phyloP scores from a whole-genome alignment of 2,797 vertebrate genomes.

The Girardinus metallicus region DNA sequence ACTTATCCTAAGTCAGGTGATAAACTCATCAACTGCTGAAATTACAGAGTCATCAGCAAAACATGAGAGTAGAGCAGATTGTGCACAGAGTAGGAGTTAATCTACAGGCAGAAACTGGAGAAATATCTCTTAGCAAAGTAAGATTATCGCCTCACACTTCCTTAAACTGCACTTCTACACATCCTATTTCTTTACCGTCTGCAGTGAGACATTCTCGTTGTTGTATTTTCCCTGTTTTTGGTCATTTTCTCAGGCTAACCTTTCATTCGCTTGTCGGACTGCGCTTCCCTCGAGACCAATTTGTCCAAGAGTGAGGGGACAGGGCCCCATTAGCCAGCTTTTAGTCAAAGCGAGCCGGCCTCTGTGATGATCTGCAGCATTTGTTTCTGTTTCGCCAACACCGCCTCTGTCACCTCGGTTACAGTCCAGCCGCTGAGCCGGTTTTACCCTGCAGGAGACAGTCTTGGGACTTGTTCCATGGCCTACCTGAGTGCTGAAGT shows the following conservation, averaged over 20 bases:
- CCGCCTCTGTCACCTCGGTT: conserved; percentile 6
- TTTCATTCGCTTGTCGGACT: conserved; percentile 2
- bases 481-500: conserved; percentile 16
- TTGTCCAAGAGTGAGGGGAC: conserved; percentile 25
- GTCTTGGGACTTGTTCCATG: conserved; percentile 19
- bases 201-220: neutral
- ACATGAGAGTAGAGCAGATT: neutral
- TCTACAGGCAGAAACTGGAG: neutral
- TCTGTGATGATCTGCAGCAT: conserved; percentile 18
- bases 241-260: neutral
- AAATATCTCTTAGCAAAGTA: neutral
- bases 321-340: conserved; percentile 24
- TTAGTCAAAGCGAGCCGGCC: neutral
- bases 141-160: neutral
- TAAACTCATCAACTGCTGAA: neutral
- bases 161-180: neutral
- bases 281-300: conserved; percentile 3
- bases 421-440: conserved; percentile 15
- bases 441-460: conserved; percentile 16
- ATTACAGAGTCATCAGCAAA: neutral
- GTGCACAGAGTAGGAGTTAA: neutral
- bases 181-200: neutral
- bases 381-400: conserved; percentile 13
- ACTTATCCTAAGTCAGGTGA: neutral
- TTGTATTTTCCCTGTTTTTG: neutral